Percentiles rank a stretch among this genome's conserved stretches.
Evolutionary conservation across 2,888 invertebrate genomes (phyloP).

Genomic region (Trypoxylon attenuatum): DNA sequence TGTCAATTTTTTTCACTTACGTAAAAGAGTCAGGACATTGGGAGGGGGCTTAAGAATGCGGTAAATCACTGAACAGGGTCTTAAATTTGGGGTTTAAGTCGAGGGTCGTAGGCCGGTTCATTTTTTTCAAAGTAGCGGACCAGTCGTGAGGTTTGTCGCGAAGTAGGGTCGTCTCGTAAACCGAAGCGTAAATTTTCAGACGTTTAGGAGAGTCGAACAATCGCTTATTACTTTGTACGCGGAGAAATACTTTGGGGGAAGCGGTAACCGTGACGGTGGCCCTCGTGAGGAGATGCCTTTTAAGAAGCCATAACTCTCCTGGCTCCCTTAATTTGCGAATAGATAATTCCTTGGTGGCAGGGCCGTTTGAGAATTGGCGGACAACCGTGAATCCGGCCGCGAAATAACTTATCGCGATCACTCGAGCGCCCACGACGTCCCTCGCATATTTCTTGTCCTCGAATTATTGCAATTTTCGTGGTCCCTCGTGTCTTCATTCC

Average conservation of each 20-base stretch:
- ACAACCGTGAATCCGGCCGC: conserved; percentile 37
- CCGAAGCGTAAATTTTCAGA: conserved; percentile 60
- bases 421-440: too few relatives aligned
- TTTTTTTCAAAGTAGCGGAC: too few relatives aligned
- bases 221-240: conserved; percentile 60
- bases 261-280: conserved; percentile 58
- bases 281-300: conserved; percentile 54
- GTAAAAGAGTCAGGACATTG: too few relatives aligned
- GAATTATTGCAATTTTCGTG: not conserved
- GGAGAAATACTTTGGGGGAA: conserved; percentile 40
- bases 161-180: conserved; percentile 61
- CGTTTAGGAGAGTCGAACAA: conserved; percentile 53
- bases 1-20: too few relatives aligned
- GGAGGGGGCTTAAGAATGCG: conserved; percentile 31
- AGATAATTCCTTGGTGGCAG: conserved; percentile 43
- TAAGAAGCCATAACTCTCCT: conserved; percentile 62
- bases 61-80: conserved; percentile 41
- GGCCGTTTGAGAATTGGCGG: conserved; percentile 24
- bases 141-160: too few relatives aligned
- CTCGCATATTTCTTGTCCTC: too few relatives aligned
- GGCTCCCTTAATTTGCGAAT: conserved; percentile 44
- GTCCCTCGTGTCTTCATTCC: conserved; percentile 1
- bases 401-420: conserved; percentile 40
- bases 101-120: too few relatives aligned
- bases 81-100: conserved; percentile 41